Evolutionary conservation across 92 coral and sea anemone species (phyloP).

Genomic region (Epizoanthus illoricatus): DNA sequence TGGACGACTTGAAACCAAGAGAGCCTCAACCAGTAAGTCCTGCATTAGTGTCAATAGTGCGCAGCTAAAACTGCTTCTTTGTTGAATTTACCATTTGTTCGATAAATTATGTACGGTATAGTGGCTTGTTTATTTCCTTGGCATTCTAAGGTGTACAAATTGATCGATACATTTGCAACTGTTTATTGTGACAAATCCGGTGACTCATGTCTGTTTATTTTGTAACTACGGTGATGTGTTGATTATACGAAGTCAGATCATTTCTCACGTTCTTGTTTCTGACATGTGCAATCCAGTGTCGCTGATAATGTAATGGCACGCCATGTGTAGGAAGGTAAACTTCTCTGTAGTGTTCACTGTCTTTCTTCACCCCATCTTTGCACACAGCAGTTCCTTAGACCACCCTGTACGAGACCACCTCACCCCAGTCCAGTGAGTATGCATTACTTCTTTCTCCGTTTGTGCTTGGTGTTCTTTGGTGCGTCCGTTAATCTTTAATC

Average conservation of each 20-base stretch:
- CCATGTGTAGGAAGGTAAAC: background rate
- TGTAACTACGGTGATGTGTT: too few relatives aligned
- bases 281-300: too few relatives aligned
- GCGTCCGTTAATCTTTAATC: too few relatives aligned
- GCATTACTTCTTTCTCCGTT: background rate
- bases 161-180: too few relatives aligned
- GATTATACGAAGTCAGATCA: too few relatives aligned
- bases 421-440: slow-evolving; percentile 37
- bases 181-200: too few relatives aligned
- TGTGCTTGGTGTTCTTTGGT: background rate
- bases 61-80: background rate
- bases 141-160: too few relatives aligned
- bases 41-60: background rate
- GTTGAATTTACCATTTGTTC: background rate
- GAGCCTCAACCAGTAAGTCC: slow-evolving; percentile 35
- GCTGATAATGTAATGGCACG: too few relatives aligned
- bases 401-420: slow-evolving; percentile 30
- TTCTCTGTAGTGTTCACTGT: slow-evolving; percentile 14
- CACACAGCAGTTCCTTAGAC: slow-evolving; percentile 43
- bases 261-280: too few relatives aligned
- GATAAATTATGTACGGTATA: background rate
- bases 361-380: slow-evolving; percentile 28
- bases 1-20: slow-evolving; percentile 32
- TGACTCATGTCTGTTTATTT: too few relatives aligned
- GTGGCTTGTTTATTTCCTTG: too few relatives aligned